Evolutionary conservation across 2,797 vertebrate genomes (phyloP), one percentile per base, ranked within the genome.

Genomic region (Melanotaenia pygmaea): DNA sequence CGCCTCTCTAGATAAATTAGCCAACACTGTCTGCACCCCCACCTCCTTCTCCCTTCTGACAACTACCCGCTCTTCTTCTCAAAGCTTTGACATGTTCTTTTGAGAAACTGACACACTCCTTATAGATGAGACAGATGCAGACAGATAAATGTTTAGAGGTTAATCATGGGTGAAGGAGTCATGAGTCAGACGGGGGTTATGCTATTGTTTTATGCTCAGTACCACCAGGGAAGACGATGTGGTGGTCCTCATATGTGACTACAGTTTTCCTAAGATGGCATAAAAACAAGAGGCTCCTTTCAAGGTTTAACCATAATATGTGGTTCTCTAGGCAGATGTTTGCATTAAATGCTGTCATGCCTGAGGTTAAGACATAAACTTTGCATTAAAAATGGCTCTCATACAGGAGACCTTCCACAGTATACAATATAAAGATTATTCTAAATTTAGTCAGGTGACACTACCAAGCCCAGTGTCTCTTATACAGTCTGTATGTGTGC

Each of bases 131-230:
- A 43, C 47, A 56, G 34, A 67, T 77, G 73, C 74, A 70, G 86
- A 85, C 82, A 50, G 85, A 83, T 77, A 81, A 86, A 90, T 88
- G 84, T 91, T 90, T 91, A 67, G 61, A 90, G 80, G 83, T 79
- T 76, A 84, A 54, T 67, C 76, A 50, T 13, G 84, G 86, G 57
- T 63, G 82, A 82, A 37, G 50, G 77, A 67, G 68, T 50, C 16
- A 1, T 84, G 88, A 90, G 76, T 83, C 88, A 90, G 83, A 82
- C 54, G 62, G 78, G 76, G 80, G 66, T 77, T 81, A 10, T 92
- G 89, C 91, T 92, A 91, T 89, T 92, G 90, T 91, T 88, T 89
- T 86, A 22, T 10, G 58, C 63, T 75, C 57, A 0, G 68, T 82
- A 84, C 89, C 91, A 85, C 91, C 90, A 76, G 81, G 63, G 88